Evolutionary conservation across 53 echinoderm and acorn worm species (phyloP).

Genomic region (Astropecten irregularis): DNA sequence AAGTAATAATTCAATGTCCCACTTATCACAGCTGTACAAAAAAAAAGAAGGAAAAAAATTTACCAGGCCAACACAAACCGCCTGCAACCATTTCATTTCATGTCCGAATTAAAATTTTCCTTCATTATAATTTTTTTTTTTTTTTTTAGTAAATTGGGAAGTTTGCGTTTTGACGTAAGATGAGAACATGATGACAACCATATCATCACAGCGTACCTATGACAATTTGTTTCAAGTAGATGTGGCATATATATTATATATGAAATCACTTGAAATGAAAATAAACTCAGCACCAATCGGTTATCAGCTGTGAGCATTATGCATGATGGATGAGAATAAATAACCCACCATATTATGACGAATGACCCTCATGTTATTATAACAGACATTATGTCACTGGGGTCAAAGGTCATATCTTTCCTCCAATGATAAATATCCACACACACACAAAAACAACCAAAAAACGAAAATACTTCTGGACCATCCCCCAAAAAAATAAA

Average conservation of each 20-base stretch:
- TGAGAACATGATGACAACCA: too few relatives aligned
- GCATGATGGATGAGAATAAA: not conserved
- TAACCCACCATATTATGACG: too few relatives aligned
- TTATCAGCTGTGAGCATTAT: not conserved
- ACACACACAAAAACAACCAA: too few relatives aligned
- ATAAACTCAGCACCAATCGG: conserved; percentile 51
- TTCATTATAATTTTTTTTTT: too few relatives aligned
- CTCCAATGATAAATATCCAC: too few relatives aligned
- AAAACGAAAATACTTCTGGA: too few relatives aligned
- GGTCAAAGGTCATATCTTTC: too few relatives aligned
- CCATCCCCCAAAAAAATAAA: too few relatives aligned
- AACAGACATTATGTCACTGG: too few relatives aligned
- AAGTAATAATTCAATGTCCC: conserved; percentile 39
- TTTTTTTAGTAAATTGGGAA: too few relatives aligned
- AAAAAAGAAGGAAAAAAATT: not conserved
- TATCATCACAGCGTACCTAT: not conserved
- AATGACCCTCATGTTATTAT: too few relatives aligned
- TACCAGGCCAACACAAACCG: not conserved
- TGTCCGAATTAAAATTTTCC: not conserved
- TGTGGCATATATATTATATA: not conserved
- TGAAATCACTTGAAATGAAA: not conserved
- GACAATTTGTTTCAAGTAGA: not conserved
- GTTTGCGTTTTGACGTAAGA: too few relatives aligned
- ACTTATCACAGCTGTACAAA: conserved; percentile 55
- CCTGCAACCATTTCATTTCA: not conserved